phyloP scores from a whole-genome alignment of 2,797 vertebrate genomes.

The Acanthurus leucopareius region DNA sequence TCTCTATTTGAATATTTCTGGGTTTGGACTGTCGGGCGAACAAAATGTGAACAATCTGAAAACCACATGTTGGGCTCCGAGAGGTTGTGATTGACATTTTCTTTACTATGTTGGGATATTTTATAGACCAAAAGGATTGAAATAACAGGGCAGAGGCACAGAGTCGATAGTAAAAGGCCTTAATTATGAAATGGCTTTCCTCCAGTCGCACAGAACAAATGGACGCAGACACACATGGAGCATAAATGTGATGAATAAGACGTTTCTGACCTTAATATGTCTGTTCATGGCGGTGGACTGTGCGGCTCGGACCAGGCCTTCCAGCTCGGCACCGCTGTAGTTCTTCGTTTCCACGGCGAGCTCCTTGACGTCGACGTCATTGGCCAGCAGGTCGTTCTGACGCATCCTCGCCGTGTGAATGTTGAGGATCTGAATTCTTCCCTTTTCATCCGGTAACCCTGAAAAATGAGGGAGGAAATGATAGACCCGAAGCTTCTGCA shows the following conservation, averaged over 20 bases:
- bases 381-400: constrained; percentile 87
- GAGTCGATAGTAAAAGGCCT: background rate
- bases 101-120: background rate
- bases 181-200: background rate
- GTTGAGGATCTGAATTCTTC: constrained; percentile 93
- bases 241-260: no score
- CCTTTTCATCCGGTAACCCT: constrained; percentile 95
- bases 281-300: constrained; percentile 98
- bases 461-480: background rate
- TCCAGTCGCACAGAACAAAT: background rate
- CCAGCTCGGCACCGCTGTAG: constrained; percentile 95
- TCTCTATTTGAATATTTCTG: background rate
- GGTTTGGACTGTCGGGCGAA: background rate
- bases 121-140: background rate
- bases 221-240: background rate
- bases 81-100: background rate
- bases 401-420: constrained; percentile 95
- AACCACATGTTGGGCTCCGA: background rate
- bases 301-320: constrained; percentile 94
- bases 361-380: constrained; percentile 90
- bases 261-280: constrained; percentile 92
- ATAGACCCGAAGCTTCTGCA: background rate
- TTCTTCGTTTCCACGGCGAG: constrained; percentile 95
- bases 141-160: background rate
- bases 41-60: background rate